Percentiles rank a stretch among this genome's conserved stretches.
phyloP scores from a whole-genome alignment of 2,888 invertebrate species.

The Orchestes rusci region DNA sequence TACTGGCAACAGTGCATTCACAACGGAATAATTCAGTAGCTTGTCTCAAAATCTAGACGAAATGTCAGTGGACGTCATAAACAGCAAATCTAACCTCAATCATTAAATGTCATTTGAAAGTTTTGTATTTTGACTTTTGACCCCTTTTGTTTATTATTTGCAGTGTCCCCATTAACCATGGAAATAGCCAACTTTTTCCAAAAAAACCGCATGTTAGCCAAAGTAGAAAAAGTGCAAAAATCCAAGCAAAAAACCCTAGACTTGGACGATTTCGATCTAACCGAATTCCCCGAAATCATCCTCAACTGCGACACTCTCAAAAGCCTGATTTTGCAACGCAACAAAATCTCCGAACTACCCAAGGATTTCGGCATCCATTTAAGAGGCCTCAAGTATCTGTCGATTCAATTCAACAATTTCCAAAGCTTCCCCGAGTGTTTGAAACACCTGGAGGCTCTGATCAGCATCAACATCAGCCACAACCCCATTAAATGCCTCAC shows the following conservation, averaged over 20 bases:
- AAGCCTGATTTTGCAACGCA: conserved; percentile 58
- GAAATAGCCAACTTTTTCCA: conserved; percentile 50
- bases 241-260: conserved; percentile 54
- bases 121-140: too few species aligned
- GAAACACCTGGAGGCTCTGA: conserved; percentile 51
- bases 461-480: conserved; percentile 59
- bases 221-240: conserved; percentile 56
- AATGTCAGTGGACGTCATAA: too few species aligned
- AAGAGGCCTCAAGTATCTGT: conserved; percentile 53
- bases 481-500: conserved; percentile 55
- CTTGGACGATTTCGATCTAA: conserved; percentile 58
- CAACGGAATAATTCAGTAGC: too few species aligned
- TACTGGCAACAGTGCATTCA: too few species aligned
- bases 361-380: conserved; percentile 47
- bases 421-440: conserved; percentile 54
- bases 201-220: conserved; percentile 58
- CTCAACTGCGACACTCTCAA: conserved; percentile 51
- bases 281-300: conserved; percentile 52
- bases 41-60: too few species aligned
- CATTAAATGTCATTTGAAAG: too few species aligned
- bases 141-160: too few species aligned
- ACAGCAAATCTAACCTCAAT: too few species aligned
- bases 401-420: conserved; percentile 60
- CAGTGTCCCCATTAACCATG: too few species aligned
- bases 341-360: conserved; percentile 51